phyloP scores from a whole-genome alignment of 2,113 vertebrate species.

The Petroica traversi region DNA sequence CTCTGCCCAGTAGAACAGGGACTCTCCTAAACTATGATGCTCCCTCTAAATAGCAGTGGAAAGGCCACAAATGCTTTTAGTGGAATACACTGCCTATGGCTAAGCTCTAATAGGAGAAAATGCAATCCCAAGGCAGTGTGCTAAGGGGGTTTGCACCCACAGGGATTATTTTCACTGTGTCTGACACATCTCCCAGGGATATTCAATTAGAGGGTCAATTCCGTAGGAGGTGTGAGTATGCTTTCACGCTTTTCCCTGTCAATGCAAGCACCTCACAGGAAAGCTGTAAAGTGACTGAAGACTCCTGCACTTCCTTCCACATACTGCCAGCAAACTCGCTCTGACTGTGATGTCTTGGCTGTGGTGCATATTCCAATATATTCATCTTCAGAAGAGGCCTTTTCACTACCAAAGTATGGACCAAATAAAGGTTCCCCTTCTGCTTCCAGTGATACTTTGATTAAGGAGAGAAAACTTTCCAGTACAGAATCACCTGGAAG shows the following conservation, averaged over 20 bases:
- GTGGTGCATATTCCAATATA: background rate
- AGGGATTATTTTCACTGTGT: slow-evolving; percentile 12
- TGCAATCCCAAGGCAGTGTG: background rate
- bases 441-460: background rate
- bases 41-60: background rate
- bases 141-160: slow-evolving; percentile 1
- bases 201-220: slow-evolving; percentile 60
- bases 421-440: background rate
- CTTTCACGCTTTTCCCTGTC: background rate
- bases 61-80: background rate
- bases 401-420: background rate
- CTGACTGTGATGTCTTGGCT: background rate
- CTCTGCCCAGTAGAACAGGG: background rate
- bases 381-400: background rate
- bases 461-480: background rate
- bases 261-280: slow-evolving; percentile 9
- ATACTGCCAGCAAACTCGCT: slow-evolving; percentile 12
- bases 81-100: background rate
- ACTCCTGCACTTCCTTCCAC: background rate
- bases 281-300: slow-evolving; percentile 51
- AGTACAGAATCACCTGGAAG: background rate
- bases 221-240: background rate
- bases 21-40: background rate
- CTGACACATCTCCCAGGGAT: slow-evolving; percentile 40
- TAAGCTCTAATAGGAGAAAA: background rate